Conservation (phyloP, 2,797 vertebrate species). For the Aselliscus stoliczkanus region DNA sequence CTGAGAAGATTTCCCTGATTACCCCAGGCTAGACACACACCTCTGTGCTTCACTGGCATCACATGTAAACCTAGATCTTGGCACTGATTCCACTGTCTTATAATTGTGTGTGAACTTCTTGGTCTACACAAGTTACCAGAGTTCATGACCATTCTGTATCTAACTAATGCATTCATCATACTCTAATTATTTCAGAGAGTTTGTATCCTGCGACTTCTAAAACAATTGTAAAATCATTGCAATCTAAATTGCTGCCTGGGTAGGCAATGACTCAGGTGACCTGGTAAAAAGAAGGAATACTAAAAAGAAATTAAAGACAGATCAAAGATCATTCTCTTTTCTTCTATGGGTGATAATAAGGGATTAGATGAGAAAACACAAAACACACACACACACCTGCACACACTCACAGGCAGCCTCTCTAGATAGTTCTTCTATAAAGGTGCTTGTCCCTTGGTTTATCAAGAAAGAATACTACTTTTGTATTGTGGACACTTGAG, state of each 20-base stretch:
- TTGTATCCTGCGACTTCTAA: neutral
- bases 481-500: neutral
- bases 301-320: neutral
- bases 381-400: no score
- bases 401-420: neutral
- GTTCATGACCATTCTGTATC: accelerated
- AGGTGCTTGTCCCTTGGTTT: neutral
- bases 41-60: neutral
- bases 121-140: neutral
- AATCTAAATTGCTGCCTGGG: neutral
- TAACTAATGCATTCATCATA: neutral
- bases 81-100: accelerated
- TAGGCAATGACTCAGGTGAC: neutral
- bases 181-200: neutral
- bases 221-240: neutral
- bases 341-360: neutral
- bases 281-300: neutral
- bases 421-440: neutral
- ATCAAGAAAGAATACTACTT: neutral
- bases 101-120: neutral
- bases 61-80: neutral
- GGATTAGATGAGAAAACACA: neutral
- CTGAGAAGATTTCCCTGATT: neutral
- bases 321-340: neutral
- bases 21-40: neutral